These are phyloP conservation scores for Pleuronectes platessa DNA, from an alignment of 2,113 vertebrate species.

Conservation along the genomic window DNA sequence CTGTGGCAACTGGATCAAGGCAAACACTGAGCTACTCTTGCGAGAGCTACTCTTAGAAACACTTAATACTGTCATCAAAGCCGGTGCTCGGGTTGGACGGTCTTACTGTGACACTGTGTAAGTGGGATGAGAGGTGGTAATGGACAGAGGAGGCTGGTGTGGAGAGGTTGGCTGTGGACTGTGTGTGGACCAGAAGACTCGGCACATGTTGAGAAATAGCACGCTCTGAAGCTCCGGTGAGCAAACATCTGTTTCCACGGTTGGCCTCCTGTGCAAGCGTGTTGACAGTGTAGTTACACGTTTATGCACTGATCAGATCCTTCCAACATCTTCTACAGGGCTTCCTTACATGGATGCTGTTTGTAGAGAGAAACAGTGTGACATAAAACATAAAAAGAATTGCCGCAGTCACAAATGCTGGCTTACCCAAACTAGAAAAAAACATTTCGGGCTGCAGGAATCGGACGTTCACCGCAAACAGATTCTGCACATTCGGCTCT, in stretches of 20 bases:
- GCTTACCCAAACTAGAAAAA: too few species aligned
- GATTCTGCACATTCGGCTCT: too few species aligned
- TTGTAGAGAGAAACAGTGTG: too few species aligned
- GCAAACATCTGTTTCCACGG: conserved; percentile 18
- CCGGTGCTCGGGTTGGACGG: conserved; percentile 23
- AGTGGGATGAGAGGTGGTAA: conserved; percentile 42
- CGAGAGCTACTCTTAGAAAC: conserved; percentile 46
- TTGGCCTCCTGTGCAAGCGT: neutral
- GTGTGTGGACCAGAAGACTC: conserved; percentile 7
- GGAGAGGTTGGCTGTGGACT: conserved; percentile 36
- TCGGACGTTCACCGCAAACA: too few species aligned
- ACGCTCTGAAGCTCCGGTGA: neutral
- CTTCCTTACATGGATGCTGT: neutral
- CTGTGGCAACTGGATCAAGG: conserved; percentile 34
- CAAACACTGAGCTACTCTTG: conserved; percentile 46
- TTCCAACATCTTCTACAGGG: neutral
- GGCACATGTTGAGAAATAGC: conserved; percentile 15
- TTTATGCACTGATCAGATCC: conserved; percentile 2
- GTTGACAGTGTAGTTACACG: neutral
- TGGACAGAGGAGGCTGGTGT: conserved; percentile 40
- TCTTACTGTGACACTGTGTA: conserved; percentile 15
- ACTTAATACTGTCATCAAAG: conserved; percentile 62
- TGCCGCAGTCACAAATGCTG: too few species aligned
- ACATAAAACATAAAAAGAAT: too few species aligned
- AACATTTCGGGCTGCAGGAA: too few species aligned